Evolutionary conservation across 1,140 invertebrate genomes (phyloP), one percentile per base, ranked within the genome.

Genomic region (Alviniconcha marisindica): DNA sequence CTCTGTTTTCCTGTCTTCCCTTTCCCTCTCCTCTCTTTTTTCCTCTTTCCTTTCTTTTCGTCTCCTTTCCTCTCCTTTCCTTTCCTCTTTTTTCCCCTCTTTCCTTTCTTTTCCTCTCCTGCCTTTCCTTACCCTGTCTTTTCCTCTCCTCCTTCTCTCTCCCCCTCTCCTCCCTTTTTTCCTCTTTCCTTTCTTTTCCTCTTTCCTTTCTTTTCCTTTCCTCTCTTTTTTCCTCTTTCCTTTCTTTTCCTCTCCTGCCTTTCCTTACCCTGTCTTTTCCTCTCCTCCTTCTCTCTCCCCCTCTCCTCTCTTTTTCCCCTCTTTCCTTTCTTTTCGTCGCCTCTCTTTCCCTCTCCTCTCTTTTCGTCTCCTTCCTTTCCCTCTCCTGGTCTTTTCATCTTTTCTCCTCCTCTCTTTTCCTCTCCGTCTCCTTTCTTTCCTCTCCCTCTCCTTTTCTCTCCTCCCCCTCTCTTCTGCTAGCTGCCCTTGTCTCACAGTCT

Each of bases 191-290:
- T 60, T 18, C 31, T 28, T 33, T 15, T 33, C 76, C 48, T n/a
- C 24, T 15, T 33, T 40, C 28, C 77, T 48, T 51, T 63, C 44
- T 80, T 51, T 36, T 21, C 63, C 78, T 63, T 33, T 80, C 56
- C 56, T 74, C 71, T 82, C 81, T 74, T n/a, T 76, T 42, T 82
- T 4, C 38, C 69, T 82, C 66, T 82, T 24, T 81, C 40, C 54
- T 28, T 28, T 36, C 44, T 38, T 24, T 33, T 51, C 42, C 33
- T 33, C 33, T 33, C 33, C 42, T 51, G 2, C 33, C 42, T 51
- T 48, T 40, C 48, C 76, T 77, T 40, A 48, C 44, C 48, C 76
- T 77, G 14, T 77, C 38, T 44, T 31, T 74, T 31, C 33, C 76
- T 42, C 44, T 51, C 38, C 71, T 74, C 33, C 28, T 44, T 74